Evolutionary conservation across 2,888 invertebrate genomes (phyloP), one percentile per base, ranked within the genome.

Genomic region (Choreutis nemorana): DNA sequence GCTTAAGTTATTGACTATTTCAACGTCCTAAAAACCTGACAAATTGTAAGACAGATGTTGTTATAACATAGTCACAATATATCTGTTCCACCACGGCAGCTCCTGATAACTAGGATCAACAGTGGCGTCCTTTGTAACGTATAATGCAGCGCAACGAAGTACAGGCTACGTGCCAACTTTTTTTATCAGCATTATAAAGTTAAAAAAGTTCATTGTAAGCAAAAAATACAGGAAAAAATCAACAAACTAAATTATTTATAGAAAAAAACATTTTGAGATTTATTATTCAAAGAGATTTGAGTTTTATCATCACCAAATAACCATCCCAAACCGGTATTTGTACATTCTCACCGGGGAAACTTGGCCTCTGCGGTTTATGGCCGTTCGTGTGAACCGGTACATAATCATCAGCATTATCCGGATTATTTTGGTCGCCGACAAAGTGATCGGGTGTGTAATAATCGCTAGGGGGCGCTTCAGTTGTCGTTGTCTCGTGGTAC

Each of bases 361-460:
- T 72, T 44, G 77, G 73, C 41, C 64, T 59, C 41, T 55, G 47
- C 30, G 70, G 70, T 34, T 58, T 67, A 42, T 62, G 56, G 42
- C 45, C 50, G 35, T 55, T 65, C 20, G 58, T 64, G 40, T 57
- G 53, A 34, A 72, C 59, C 22, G 72, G 75, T 31, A 68, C 70
- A 71, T 73, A 77, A 70, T 70, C 78, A 72, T 77, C 73, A 66
- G 42, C 65, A 55, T 62, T 57, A 29, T 48, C 44, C 15, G 47
- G 50, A 45, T 48, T 54, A 34, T 41, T 45, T n/a, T 40, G 40
- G 28, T 31, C 41, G 40, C 33, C 49, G 28, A 42, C 39, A 44
- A 52, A 55, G 34, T 44, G 42, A 33, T 59, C 55, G 3, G 56
- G 58, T 31, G 55, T 55, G 48, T 66, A 66, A 41, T 45, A 58